These are phyloP conservation scores for Morpho helenor DNA, from an alignment of 2,888 invertebrate species.

Conservation along the genomic window DNA sequence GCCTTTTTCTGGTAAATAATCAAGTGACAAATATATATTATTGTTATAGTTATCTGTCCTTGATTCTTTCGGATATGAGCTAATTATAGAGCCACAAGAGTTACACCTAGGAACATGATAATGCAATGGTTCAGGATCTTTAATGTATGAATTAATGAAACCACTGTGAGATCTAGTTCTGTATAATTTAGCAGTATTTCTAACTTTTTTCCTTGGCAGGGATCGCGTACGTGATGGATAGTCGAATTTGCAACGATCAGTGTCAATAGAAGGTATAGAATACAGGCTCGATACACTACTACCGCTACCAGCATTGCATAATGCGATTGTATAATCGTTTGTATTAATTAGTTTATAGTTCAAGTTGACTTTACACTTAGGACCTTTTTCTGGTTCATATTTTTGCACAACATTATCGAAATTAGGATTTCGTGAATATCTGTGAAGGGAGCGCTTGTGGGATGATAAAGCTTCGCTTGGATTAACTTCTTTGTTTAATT, in stretches of 20 bases:
- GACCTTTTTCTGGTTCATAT: conserved; percentile 44
- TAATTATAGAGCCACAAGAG: conserved; percentile 47
- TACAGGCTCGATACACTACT: conserved; percentile 57
- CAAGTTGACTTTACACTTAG: conserved; percentile 62
- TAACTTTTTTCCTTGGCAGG: conserved; percentile 41
- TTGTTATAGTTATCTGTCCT: conserved; percentile 7
- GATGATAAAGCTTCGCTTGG: conserved; percentile 37
- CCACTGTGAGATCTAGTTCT: conserved; percentile 65
- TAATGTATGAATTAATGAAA: conserved; percentile 57
- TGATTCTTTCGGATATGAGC: conserved; percentile 44
- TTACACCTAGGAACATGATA: conserved; percentile 63
- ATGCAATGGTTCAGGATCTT: conserved; percentile 60
- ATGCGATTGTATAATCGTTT: conserved; percentile 29
- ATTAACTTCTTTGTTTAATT: conserved; percentile 33
- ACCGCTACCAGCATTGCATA: conserved; percentile 34
- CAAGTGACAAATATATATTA: conserved; percentile 47
- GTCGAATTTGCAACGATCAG: conserved; percentile 53
- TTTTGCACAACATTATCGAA: conserved; percentile 49
- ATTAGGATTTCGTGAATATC: conserved; percentile 51
- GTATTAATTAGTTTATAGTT: conserved; percentile 35
- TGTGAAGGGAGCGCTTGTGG: conserved; percentile 48
- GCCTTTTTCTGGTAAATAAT: conserved; percentile 51
- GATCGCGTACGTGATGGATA: conserved; percentile 47
- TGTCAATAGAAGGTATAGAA: conserved; percentile 64
- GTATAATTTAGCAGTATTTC: conserved; percentile 36